Evolutionary conservation across 1,140 invertebrate genomes (phyloP).

Genomic region (Brachystomella parvula): DNA sequence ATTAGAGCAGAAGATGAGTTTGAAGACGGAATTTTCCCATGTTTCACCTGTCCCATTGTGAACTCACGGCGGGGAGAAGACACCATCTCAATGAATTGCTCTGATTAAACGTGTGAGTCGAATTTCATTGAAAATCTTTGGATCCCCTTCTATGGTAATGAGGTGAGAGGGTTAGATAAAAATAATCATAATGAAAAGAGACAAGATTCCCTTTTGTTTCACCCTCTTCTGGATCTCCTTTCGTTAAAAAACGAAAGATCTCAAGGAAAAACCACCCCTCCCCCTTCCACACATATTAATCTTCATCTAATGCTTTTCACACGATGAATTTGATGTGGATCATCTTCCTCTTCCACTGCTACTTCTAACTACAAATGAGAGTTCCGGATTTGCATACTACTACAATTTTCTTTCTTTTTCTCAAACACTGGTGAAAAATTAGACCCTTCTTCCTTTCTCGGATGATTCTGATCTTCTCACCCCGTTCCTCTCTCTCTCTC

Average conservation of each 20-base stretch:
- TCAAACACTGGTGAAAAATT: background rate
- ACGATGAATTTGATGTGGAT: background rate
- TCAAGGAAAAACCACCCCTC: background rate
- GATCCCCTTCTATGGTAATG: background rate
- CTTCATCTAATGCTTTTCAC: background rate
- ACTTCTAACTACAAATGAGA: background rate
- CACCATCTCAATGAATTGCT: too few relatives aligned
- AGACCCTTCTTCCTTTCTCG: background rate
- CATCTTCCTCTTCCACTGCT: too few relatives aligned
- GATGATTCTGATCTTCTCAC: background rate
- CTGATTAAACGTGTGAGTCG: background rate
- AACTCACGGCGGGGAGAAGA: background rate
- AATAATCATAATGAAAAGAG: too few relatives aligned
- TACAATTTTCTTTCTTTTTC: too few relatives aligned
- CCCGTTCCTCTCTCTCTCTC: too few relatives aligned
- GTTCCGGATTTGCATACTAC: background rate
- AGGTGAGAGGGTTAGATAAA: background rate
- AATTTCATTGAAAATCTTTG: background rate
- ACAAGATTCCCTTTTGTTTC: background rate
- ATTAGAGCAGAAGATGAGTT: background rate
- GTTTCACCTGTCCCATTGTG: background rate
- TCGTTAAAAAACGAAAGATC: background rate
- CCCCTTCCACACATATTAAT: background rate
- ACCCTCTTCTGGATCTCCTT: background rate
- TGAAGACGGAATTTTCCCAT: background rate